Conservation (phyloP, 2,888 invertebrate species). For the Xylocampa areola region DNA sequence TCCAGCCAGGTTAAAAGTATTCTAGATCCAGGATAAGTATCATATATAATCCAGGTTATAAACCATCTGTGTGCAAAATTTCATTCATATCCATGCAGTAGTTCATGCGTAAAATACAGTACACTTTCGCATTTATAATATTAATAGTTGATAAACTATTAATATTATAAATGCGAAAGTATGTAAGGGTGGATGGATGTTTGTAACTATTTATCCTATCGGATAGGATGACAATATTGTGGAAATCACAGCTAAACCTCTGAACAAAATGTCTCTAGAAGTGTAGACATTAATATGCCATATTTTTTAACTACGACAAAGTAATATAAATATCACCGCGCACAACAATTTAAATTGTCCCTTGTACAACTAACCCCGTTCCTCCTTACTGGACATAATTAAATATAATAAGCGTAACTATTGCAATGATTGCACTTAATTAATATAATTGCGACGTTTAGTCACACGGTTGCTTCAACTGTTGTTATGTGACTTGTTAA, state of each 20-base stretch:
- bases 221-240: too few species aligned
- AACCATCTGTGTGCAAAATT: too few species aligned
- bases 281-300: background rate
- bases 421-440: conserved; percentile 57
- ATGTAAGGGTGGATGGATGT: too few species aligned
- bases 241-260: background rate
- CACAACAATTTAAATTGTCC: conserved; percentile 31
- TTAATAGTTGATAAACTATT: too few species aligned
- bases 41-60: too few species aligned
- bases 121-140: too few species aligned
- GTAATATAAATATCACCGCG: conserved; percentile 32
- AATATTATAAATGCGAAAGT: too few species aligned
- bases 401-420: conserved; percentile 54
- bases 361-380: conserved; percentile 24
- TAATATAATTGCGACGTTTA: conserved; percentile 56
- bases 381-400: conserved; percentile 47
- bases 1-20: too few species aligned
- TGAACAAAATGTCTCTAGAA: background rate
- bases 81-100: too few species aligned
- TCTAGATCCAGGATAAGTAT: too few species aligned
- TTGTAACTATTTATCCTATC: too few species aligned
- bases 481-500: conserved; percentile 35
- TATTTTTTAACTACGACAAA: conserved; percentile 1
- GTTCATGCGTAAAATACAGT: too few species aligned
- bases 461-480: conserved; percentile 42